Percentiles rank a stretch among this genome's conserved stretches.
Conservation (phyloP, 2,888 invertebrate species). For the Conops quadrifasciatus region DNA sequence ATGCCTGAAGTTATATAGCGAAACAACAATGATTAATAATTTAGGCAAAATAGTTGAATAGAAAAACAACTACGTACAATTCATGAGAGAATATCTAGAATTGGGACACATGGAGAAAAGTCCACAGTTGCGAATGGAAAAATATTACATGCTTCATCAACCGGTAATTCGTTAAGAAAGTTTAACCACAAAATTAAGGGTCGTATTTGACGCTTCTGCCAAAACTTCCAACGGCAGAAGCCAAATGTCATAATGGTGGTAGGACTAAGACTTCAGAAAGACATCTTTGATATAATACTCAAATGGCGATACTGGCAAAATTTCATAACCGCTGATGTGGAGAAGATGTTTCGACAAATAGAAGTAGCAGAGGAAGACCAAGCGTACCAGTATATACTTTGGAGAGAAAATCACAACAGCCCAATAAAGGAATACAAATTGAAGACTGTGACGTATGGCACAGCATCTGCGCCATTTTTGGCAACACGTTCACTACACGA, state of each 20-base stretch:
- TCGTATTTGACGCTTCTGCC: slow-evolving; percentile 40
- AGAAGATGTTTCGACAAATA: slow-evolving; percentile 46
- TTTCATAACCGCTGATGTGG: slow-evolving; percentile 50
- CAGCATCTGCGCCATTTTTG: too few relatives aligned
- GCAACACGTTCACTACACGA: too few relatives aligned
- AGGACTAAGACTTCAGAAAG: slow-evolving; percentile 49
- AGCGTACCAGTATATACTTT: slow-evolving; percentile 47
- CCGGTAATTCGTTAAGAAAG: slow-evolving; percentile 31
- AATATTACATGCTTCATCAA: slow-evolving; percentile 39
- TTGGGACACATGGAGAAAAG: slow-evolving; percentile 32
- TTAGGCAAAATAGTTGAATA: background rate
- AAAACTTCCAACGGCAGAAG: slow-evolving; percentile 43
- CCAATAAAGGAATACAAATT: too few relatives aligned
- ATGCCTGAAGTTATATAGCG: background rate
- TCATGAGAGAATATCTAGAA: slow-evolving; percentile 29
- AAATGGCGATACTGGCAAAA: slow-evolving; percentile 38
- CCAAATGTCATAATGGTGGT: slow-evolving; percentile 46
- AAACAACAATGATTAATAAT: background rate
- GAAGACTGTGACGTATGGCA: too few relatives aligned
- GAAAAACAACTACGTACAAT: slow-evolving; percentile 19
- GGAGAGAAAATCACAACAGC: slow-evolving; percentile 45
- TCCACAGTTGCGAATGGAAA: slow-evolving; percentile 10
- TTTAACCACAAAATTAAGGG: slow-evolving; percentile 37
- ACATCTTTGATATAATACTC: slow-evolving; percentile 41
- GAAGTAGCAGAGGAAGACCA: slow-evolving; percentile 41